Base-by-base conservation (phyloP, 2,113 vertebrate genomes). In the Perognathus longimembris region DNA sequence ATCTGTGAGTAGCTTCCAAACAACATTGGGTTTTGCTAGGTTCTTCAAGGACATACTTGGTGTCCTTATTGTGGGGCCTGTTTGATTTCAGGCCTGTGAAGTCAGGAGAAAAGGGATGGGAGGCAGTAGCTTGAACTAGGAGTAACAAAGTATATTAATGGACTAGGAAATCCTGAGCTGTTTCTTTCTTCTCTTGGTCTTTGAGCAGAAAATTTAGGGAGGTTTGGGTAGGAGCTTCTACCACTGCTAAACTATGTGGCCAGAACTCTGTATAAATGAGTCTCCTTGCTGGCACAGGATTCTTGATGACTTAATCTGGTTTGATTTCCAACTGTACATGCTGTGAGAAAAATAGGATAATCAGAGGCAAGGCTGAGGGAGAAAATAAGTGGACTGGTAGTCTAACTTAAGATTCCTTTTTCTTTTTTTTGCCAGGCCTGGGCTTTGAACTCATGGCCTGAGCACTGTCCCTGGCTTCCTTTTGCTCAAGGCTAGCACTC, bases 1-100 rank as follows among this genome's bases (percentile, higher is more conserved):
- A 98, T 93, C 96, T 99, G 99, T 99, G 98, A 97, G 99, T 99
- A 96, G 84, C 64, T 96, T 76, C 54, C 59, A 42, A 34, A 69
- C 34, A 75, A 67, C 21, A 24, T n/a, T 85, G 76, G 67, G 67
- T 61, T 94, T 70, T 79, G 18, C 69, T 80, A 88, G 69, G 36
- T 20, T 30, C n/a, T 80, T 26, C 38, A 34, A 93, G 76, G 54
- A 85, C 15, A 66, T 9, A 9, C 73, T 15, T 67, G n/a, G 42
- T n/a, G n/a, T 80, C 66, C 42, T 69, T 57, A 22, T 83, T 81
- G 21, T 4, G 0, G 38, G 59, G 70, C 14, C 6, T 26, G 22
- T 45, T 73, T n/a, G 40, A 79, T 70, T 80, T 82, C 34, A 40
- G 45, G 40, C 54, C 66, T 59, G 4, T 77, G 78, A 57, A 42